These are phyloP conservation scores for Cassiopea andromeda DNA, from an alignment of 30 jellyfish, hydroid and myxozoan species.

Conservation along the genomic window DNA sequence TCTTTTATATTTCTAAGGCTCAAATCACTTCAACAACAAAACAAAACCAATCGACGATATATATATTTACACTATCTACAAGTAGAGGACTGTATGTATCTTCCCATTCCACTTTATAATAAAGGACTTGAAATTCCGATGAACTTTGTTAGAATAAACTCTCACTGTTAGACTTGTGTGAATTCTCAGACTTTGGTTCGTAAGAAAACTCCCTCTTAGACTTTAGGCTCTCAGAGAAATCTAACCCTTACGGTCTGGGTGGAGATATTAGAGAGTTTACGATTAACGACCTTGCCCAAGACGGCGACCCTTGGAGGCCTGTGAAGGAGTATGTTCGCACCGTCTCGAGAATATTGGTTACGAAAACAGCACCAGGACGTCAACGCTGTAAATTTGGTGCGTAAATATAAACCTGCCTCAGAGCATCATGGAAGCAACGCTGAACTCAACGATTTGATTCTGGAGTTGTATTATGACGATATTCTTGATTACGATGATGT, in stretches of 20 bases:
- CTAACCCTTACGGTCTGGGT: not conserved
- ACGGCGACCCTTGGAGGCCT: constrained; percentile 16
- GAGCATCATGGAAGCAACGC: not conserved
- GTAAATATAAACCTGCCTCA: not conserved
- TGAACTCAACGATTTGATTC: not conserved
- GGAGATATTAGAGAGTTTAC: constrained; percentile 17
- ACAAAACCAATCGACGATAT: too few species aligned
- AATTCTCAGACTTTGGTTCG: too few species aligned
- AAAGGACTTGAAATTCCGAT: too few species aligned
- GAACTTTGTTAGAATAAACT: too few species aligned
- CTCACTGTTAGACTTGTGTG: too few species aligned
- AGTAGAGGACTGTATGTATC: too few species aligned
- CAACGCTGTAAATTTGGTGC: not conserved
- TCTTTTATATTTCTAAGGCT: too few species aligned
- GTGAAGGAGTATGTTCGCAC: not conserved
- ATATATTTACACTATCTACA: too few species aligned
- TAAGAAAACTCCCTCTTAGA: too few species aligned
- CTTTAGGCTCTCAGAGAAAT: too few species aligned
- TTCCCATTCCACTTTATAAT: too few species aligned
- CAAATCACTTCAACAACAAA: too few species aligned
- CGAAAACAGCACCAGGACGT: constrained; percentile 8
- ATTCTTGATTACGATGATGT: constrained; percentile 1
- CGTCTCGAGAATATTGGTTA: not conserved
- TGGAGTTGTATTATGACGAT: constrained; percentile 6
- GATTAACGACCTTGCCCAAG: constrained; percentile 21